phyloP scores from a whole-genome alignment of 2,888 invertebrate species.

The Asteroscopus sphinx region DNA sequence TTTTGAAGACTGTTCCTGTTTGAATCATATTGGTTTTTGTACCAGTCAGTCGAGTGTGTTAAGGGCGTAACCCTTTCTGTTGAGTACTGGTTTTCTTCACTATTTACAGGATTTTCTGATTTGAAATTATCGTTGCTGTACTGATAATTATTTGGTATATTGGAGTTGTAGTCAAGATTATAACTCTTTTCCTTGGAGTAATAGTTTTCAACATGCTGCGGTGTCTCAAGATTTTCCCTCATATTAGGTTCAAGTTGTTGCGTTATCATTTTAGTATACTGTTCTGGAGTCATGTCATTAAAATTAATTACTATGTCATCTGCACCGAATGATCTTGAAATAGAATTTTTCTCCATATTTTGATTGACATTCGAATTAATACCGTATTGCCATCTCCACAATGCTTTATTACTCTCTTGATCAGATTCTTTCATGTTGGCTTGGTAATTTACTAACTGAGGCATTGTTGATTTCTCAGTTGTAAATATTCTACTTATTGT shows the following conservation, averaged over 20 bases:
- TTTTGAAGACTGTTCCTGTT: conserved; percentile 9
- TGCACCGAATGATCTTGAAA: conserved; percentile 81
- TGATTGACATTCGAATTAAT: conserved; percentile 74
- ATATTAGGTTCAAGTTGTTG: conserved; percentile 69
- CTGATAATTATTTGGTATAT: conserved; percentile 32
- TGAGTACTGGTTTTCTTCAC: conserved; percentile 30
- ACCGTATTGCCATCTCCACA: conserved; percentile 87
- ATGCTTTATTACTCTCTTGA: conserved; percentile 77
- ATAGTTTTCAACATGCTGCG: conserved; percentile 23
- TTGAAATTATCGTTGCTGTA: conserved; percentile 30
- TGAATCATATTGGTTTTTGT: conserved; percentile 23
- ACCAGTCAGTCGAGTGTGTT: conserved; percentile 22
- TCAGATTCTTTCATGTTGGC: conserved; percentile 75
- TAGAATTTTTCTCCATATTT: conserved; percentile 76
- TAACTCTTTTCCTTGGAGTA: conserved; percentile 36
- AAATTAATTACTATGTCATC: conserved; percentile 85
- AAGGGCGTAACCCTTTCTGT: conserved; percentile 28
- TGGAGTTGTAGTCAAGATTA: conserved; percentile 38
- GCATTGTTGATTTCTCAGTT: conserved; percentile 78
- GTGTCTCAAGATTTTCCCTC: conserved; percentile 48
- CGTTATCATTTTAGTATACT: conserved; percentile 80
- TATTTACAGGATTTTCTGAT: conserved; percentile 22
- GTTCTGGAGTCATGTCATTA: conserved; percentile 81
- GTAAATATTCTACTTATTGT: conserved; percentile 74
- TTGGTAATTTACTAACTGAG: conserved; percentile 84